Conservation (phyloP, 1,140 invertebrate genomes). For the Steinernema khuongi region DNA sequence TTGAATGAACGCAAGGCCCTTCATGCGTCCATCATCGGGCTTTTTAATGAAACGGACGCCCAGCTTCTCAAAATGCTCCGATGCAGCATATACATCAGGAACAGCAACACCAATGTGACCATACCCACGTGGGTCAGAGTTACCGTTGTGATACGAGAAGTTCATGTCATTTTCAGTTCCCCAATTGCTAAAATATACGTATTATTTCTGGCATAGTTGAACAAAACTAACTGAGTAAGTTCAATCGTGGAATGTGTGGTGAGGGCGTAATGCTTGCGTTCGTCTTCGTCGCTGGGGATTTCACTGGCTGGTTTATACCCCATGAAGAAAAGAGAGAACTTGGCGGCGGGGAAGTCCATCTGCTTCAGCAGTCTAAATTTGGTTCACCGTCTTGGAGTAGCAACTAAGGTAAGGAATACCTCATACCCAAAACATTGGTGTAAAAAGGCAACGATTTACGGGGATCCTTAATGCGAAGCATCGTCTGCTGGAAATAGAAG, state of each 20-base stretch:
- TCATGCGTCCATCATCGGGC: slow-evolving; percentile 75
- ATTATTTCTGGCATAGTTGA: slow-evolving; percentile 20
- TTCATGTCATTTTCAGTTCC: slow-evolving; percentile 78
- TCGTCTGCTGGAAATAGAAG: slow-evolving; percentile 89
- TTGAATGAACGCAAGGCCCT: slow-evolving; percentile 78
- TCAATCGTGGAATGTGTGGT: slow-evolving; percentile 79
- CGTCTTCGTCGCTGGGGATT: slow-evolving; percentile 67
- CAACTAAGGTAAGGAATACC: slow-evolving; percentile 56
- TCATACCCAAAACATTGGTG: slow-evolving; percentile 81
- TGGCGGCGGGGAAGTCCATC: slow-evolving; percentile 78
- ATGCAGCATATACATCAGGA: slow-evolving; percentile 78
- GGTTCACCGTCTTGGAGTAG: slow-evolving; percentile 16
- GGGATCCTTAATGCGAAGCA: slow-evolving; percentile 88
- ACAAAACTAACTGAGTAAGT: slow-evolving; percentile 73
- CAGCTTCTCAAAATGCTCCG: slow-evolving; percentile 76
- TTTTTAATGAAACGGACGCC: slow-evolving; percentile 83
- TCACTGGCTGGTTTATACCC: slow-evolving; percentile 76
- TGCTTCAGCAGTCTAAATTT: slow-evolving; percentile 70
- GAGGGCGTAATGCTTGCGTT: slow-evolving; percentile 73
- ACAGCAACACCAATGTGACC: slow-evolving; percentile 85
- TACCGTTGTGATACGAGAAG: slow-evolving; percentile 77
- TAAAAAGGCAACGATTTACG: slow-evolving; percentile 80
- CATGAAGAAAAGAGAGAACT: slow-evolving; percentile 87
- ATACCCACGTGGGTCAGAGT: slow-evolving; percentile 80
- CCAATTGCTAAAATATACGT: slow-evolving; percentile 74